Evolutionary conservation across 2,888 invertebrate species (phyloP), one percentile per base, ranked within the genome.

Genomic region (Glaucopsyche alexis): DNA sequence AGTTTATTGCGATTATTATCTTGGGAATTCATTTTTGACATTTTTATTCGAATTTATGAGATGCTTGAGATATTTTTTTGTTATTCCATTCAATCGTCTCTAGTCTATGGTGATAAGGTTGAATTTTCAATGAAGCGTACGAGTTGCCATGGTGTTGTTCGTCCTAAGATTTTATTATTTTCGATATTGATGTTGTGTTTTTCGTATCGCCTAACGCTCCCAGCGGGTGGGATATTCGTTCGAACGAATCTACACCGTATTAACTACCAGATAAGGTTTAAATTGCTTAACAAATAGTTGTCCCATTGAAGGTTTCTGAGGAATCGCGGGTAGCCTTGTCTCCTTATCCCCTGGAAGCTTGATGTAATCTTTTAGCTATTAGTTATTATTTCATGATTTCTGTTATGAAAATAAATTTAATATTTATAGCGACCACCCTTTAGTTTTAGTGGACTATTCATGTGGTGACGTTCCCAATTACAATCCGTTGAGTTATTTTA

Each of bases 11-110:
- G 92, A 93, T 93, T 90, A 91, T 86, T 88, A 92, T 92, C 92
- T 91, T 81, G 88, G 85, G 91, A 88, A 89, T 91, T 87, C 88
- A 88, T 89, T 91, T 92, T 89, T 90, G 92, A 91, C 91, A 83
- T 90, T 91, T 92, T 93, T 92, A 91, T 93, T 87, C 85, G 87
- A 89, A 91, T 91, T 91, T 92, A 93, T 92, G 88, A 85, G 87
- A 86, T 87, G 86, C 85, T 84, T 79, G 80, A 78, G 77, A 79
- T 79, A 77, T 81, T 84, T 80, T 80, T 77, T 75, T 80, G 83
- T 79, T 69, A 70, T 72, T 75, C 38, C 75, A 45, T 71, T 1
- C 13, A 13, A 60, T 60, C 6, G 60, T 60, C 40, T 64, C 40
- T 45, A 50, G 19, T 73, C 65, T 71, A 74, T 72, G 5, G 29